phyloP scores from a whole-genome alignment of 2,113 vertebrate genomes.

The Ardeotis arabs region DNA sequence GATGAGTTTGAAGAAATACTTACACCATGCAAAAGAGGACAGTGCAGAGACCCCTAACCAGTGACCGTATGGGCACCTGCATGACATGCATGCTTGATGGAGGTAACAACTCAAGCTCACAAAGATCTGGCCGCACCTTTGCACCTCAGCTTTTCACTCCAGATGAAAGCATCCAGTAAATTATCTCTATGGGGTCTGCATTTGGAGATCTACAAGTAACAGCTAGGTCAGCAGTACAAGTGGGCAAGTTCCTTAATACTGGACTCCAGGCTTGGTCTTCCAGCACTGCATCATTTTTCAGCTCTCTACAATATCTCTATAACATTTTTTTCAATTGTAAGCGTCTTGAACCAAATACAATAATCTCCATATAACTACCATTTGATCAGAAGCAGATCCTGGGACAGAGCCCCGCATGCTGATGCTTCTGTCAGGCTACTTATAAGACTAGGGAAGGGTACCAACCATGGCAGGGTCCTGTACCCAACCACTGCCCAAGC shows the following conservation, averaged over 20 bases:
- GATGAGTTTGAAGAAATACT: neutral
- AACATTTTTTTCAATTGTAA: neutral
- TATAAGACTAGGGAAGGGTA: neutral
- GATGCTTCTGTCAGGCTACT: neutral
- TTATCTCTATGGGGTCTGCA: neutral
- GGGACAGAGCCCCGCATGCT: accelerated
- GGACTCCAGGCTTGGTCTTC: neutral
- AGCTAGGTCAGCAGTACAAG: neutral
- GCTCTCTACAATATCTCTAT: neutral
- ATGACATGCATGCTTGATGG: neutral
- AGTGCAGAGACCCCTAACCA: neutral
- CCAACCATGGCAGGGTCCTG: neutral
- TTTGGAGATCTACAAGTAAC: neutral
- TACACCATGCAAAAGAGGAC: neutral
- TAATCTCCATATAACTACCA: neutral
- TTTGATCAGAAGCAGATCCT: neutral
- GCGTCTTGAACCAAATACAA: neutral
- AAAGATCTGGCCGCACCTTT: neutral
- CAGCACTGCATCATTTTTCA: neutral
- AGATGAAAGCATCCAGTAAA: neutral
- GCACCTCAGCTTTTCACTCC: neutral
- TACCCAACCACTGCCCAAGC: neutral
- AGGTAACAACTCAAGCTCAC: neutral
- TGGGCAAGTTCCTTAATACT: neutral
- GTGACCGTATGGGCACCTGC: neutral